Evolutionary conservation across 2,113 vertebrate species (phyloP).

Genomic region (Calypte anna): DNA sequence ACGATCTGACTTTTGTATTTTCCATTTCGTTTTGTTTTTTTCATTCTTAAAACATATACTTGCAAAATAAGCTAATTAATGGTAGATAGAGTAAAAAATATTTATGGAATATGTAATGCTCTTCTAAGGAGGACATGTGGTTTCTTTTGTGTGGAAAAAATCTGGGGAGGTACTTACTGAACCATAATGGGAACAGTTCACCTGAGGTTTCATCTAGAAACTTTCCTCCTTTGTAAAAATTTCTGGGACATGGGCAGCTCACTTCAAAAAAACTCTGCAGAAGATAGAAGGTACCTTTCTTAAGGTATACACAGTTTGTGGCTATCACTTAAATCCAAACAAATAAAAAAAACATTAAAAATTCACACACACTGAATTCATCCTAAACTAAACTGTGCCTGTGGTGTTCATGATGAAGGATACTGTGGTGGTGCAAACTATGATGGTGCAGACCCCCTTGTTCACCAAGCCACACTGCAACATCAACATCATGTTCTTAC

Average conservation of each 20-base stretch:
- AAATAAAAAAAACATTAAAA: not conserved
- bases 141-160: not conserved
- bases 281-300: not conserved
- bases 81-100: not conserved
- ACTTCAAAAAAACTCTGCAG: not conserved
- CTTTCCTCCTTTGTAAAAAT: not conserved
- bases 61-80: not conserved
- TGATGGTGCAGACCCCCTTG: no score
- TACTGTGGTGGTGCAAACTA: no score
- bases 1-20: not conserved
- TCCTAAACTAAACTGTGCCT: not conserved
- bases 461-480: no score
- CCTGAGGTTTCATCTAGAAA: not conserved
- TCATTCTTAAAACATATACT: not conserved
- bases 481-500: no score
- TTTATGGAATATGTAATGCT: not conserved
- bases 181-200: not conserved
- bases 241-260: not conserved
- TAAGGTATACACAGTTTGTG: not conserved
- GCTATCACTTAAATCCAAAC: not conserved
- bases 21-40: not conserved
- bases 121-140: not conserved
- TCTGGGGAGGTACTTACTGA: not conserved
- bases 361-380: not conserved
- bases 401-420: not conserved